These are phyloP conservation scores for Sebastes vulpes DNA, from an alignment of 2,797 vertebrate genomes.

Conservation along the genomic window DNA sequence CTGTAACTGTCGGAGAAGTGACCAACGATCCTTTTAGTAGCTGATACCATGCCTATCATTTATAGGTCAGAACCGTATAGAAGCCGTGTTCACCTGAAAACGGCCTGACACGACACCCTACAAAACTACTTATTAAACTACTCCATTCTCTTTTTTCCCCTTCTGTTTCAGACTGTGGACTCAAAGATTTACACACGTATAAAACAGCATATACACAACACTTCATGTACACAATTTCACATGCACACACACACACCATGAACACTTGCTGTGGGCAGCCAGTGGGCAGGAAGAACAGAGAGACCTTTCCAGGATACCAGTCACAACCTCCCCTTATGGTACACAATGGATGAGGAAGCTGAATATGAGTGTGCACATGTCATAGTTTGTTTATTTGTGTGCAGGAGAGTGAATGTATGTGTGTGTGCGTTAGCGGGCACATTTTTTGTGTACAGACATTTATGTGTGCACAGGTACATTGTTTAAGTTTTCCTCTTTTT, in stretches of 20 bases:
- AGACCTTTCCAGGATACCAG: slow-evolving; percentile 26
- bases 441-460: slow-evolving; percentile 66
- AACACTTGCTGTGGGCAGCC: slow-evolving; percentile 33
- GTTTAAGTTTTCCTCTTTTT: slow-evolving; percentile 50
- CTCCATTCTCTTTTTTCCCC: slow-evolving; percentile 16
- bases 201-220: slow-evolving; percentile 30
- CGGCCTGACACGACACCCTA: slow-evolving; percentile 21
- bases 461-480: slow-evolving; percentile 72
- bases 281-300: slow-evolving; percentile 20
- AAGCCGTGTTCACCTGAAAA: slow-evolving; percentile 34
- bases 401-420: slow-evolving; percentile 27
- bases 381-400: slow-evolving; percentile 57
- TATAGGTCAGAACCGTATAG: slow-evolving; percentile 34
- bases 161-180: slow-evolving; percentile 73
- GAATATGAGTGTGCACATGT: slow-evolving; percentile 56
- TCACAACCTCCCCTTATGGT: slow-evolving; percentile 54
- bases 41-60: slow-evolving; percentile 55
- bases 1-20: slow-evolving; percentile 66
- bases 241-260: slow-evolving; percentile 23
- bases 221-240: slow-evolving; percentile 1
- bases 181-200: slow-evolving; percentile 50
- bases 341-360: slow-evolving; percentile 54
- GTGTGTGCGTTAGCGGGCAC: slow-evolving; percentile 41
- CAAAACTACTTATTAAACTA: slow-evolving; percentile 45
- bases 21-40: slow-evolving; percentile 49